Evolutionary conservation across 2,888 invertebrate genomes (phyloP).

Genomic region (Ormyrus thymus): DNA sequence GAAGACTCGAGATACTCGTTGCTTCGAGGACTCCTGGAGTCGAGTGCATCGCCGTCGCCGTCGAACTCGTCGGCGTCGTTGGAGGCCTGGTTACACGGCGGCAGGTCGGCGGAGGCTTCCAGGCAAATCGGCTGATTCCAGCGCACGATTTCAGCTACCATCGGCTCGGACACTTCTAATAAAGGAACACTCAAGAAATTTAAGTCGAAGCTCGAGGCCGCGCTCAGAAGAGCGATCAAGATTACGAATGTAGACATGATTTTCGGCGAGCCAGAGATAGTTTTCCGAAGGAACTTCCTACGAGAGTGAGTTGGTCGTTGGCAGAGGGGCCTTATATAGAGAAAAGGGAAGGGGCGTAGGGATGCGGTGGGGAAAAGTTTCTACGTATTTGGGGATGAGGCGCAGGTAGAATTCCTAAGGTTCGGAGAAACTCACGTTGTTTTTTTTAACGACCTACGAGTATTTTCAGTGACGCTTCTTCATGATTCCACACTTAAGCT

Average conservation of each 20-base stretch:
- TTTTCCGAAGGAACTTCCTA: too few relatives aligned
- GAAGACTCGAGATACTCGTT: not conserved
- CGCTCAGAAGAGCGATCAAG: not conserved
- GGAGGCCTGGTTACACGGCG: constrained; percentile 4
- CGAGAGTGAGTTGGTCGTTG: not conserved
- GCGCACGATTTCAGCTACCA: constrained; percentile 18
- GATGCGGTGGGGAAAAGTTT: too few relatives aligned
- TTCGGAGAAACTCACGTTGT: too few relatives aligned
- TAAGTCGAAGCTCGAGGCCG: not conserved
- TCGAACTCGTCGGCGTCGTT: constrained; percentile 4
- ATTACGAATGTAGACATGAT: too few relatives aligned
- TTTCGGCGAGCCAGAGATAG: too few relatives aligned
- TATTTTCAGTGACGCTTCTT: too few relatives aligned
- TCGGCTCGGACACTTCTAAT: not conserved
- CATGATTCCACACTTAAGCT: too few relatives aligned
- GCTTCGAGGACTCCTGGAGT: not conserved
- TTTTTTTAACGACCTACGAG: too few relatives aligned
- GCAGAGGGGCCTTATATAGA: not conserved
- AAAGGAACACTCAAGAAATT: not conserved
- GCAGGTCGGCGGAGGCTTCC: not conserved
- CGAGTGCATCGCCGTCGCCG: not conserved
- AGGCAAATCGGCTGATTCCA: constrained; percentile 45
- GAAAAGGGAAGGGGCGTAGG: not conserved
- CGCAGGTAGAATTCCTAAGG: too few relatives aligned
- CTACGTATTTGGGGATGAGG: too few relatives aligned